phyloP scores from a whole-genome alignment of 2,888 invertebrate genomes.

The Scotopteryx bipunctaria region DNA sequence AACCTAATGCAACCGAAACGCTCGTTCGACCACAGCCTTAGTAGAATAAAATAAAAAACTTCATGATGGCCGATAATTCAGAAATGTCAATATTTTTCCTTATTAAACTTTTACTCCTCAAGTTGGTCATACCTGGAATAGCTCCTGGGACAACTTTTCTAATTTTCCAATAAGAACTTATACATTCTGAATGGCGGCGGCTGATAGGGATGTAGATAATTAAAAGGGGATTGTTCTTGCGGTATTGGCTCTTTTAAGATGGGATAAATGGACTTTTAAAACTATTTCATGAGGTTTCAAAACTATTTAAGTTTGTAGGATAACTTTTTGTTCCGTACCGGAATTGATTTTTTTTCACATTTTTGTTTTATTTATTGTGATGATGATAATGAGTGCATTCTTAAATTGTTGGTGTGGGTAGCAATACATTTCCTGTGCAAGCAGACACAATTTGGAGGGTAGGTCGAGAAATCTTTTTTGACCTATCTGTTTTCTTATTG shows the following conservation, averaged over 20 bases:
- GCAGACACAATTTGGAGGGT: too few species aligned
- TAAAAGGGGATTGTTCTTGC: constrained; percentile 38
- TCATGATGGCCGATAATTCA: constrained; percentile 11
- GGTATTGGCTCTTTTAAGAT: constrained; percentile 11
- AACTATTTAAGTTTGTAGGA: background rate
- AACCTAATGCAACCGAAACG: too few species aligned
- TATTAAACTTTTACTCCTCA: constrained; percentile 50
- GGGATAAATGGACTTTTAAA: constrained; percentile 4
- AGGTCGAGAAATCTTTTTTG: too few species aligned
- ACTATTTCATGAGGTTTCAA: background rate
- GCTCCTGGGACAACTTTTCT: constrained; percentile 70
- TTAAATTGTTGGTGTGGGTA: too few species aligned
- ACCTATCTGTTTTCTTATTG: too few species aligned
- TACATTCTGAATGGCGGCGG: constrained; percentile 55
- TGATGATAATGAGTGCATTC: too few species aligned
- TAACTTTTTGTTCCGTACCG: background rate
- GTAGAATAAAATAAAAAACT: constrained; percentile 1
- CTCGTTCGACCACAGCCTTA: background rate
- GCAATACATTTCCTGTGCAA: too few species aligned
- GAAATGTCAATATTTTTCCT: constrained; percentile 41
- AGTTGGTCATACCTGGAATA: constrained; percentile 59
- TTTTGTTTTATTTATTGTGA: too few species aligned
- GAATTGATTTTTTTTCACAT: too few species aligned
- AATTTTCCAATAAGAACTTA: constrained; percentile 74
- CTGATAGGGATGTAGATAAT: constrained; percentile 47